phyloP scores from a whole-genome alignment of 2,113 vertebrate genomes.

The Jaculus jaculus region DNA sequence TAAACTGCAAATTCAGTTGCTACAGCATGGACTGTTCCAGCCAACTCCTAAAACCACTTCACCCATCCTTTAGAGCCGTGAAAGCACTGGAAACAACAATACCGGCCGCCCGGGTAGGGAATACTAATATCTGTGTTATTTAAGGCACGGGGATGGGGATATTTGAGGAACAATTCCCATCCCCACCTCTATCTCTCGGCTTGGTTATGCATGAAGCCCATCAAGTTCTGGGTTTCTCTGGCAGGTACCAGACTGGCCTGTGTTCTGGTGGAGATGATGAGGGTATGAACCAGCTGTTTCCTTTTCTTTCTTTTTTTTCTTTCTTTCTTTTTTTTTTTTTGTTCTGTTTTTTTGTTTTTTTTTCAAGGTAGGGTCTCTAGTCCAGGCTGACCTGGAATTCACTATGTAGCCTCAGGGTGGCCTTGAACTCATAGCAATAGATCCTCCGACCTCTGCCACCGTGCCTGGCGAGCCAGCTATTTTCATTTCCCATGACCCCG shows the following conservation, averaged over 20 bases:
- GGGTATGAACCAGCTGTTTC: no score
- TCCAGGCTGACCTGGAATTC: no score
- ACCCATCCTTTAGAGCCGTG: neutral
- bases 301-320: no score
- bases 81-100: neutral
- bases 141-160: neutral
- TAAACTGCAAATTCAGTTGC: constrained; percentile 21
- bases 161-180: neutral
- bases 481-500: neutral
- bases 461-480: neutral
- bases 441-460: no score
- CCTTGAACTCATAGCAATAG: no score
- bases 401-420: no score
- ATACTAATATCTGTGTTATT: neutral
- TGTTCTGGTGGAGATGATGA: neutral
- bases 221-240: neutral
- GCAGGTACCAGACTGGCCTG: neutral
- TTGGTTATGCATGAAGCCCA: neutral
- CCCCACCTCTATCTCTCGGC: neutral
- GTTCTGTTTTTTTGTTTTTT: no score
- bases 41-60: neutral
- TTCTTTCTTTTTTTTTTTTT: no score
- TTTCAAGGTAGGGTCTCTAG: no score
- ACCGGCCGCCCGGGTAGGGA: neutral
- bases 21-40: neutral